A percentile compares a stretch with the other conserved stretches of the same genome.
phyloP scores from a whole-genome alignment of 53 echinoderm and acorn worm species.

The Stichopus horrens region DNA sequence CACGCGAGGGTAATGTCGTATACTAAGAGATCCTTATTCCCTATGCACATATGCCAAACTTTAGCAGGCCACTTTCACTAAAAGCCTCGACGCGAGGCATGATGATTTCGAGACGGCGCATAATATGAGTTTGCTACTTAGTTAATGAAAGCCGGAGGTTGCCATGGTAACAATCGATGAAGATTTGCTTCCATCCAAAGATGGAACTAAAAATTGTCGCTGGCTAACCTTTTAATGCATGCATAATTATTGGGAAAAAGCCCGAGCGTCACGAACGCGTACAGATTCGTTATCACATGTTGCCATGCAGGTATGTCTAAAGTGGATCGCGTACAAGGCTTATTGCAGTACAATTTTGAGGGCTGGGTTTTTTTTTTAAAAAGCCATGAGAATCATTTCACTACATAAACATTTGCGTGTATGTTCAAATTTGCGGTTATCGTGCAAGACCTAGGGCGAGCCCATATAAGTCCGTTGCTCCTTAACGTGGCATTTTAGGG shows the following conservation, averaged over 20 bases:
- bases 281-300: not conserved
- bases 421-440: too few species aligned
- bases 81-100: conserved; percentile 2
- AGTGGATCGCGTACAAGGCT: too few species aligned
- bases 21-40: not conserved
- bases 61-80: conserved; percentile 12
- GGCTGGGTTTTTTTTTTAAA: too few species aligned
- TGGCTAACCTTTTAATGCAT: not conserved
- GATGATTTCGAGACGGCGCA: not conserved
- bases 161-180: conserved; percentile 27
- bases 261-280: not conserved
- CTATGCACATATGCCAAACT: conserved; percentile 1
- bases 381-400: too few species aligned
- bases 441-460: too few species aligned
- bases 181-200: not conserved
- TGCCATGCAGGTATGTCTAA: too few species aligned
- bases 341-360: too few species aligned
- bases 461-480: too few species aligned
- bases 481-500: too few species aligned
- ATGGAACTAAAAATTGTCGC: not conserved
- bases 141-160: conserved; percentile 33
- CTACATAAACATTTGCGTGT: too few species aligned
- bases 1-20: not conserved
- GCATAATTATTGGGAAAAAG: not conserved
- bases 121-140: conserved; percentile 13